Base-by-base conservation (phyloP, 1,140 invertebrate species). In the Brachionus calyciflorus region DNA sequence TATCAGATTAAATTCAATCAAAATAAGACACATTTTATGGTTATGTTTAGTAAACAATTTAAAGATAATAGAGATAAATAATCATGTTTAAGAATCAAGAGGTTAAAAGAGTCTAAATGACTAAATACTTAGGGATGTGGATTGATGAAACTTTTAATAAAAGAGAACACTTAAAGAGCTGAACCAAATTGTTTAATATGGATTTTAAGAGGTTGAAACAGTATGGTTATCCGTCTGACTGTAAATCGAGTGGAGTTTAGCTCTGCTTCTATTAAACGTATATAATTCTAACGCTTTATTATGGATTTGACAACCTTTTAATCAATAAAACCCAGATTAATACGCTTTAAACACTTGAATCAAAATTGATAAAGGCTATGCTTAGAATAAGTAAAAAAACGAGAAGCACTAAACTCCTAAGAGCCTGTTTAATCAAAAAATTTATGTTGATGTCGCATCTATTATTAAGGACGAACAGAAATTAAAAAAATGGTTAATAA, bases 181-280 rank as follows among this genome's bases (percentile, higher is more conserved):
- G 51, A 26, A 24, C 24, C 26, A 55, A 55, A 24, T 1, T 12
- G 24, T 55, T 21, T 55, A 55, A 24, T 24, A 12, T 55, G 12
- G 24, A 10, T 24, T 55, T 24, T 55, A 17, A 55, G 26, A 55
- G 26, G 19, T 24, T 55, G 26, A 55, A 55, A 55, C 21, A 24
- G 26, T 55, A 24, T 26, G 51, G 24, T 12, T 2, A 24, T 24
- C 12, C 24, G 10, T 55, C 19, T 19, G 17, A 21, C 26, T 12
- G 3, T 55, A 26, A 12, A 10, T 24, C 51, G 21, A 55, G 19
- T 21, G 5, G 26, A 24, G 26, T 55, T 12, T 24, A 55, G 26
- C 51, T 55, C 4, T 55, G 51, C 26, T 55, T 55, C 51, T 55
- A 28, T 55, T 24, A 55, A 26, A 55, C 51, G 19, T 55, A 55